Base-by-base conservation (phyloP, 1,140 invertebrate genomes). In the Solenopsis fugax region DNA sequence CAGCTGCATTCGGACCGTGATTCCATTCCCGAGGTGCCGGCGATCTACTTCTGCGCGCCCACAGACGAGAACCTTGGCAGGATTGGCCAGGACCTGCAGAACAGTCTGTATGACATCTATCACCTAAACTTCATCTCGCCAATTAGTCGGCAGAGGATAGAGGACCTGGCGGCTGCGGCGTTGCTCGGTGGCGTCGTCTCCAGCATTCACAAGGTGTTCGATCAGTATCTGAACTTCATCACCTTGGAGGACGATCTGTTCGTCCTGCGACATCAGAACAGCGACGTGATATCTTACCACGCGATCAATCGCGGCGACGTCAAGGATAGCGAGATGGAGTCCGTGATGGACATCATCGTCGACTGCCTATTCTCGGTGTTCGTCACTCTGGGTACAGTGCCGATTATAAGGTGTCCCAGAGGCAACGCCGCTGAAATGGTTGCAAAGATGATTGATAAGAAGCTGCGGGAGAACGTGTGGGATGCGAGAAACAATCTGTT, bases 181-280 rank as follows among this genome's bases (percentile, higher is more conserved):
- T 96, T 99, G 34, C 97, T 98, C 90, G 97, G 98, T 3, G 98
- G 98, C 92, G 97, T 97, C 92, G 98, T 99, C 29, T 96, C 97
- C 50, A 97, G 98, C 94, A 98, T 99, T 76, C 98, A 98, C 76
- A 99, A 99, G 96, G 98, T 99, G 54, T 99, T 97, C 95, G 99
- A 99, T 95, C 99, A 99, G 95, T 99, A 99, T 96, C 96, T 99
- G 50, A 99, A 99, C 96, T 99, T 99, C 94, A 99, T 99, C 91
- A 98, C 98, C 48, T 95, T 99, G 77, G 99, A 99, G 96, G 99
- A 99, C 95, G 99, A 99, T 94, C 96, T 99, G 95, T 99, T 99
- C 95, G 97, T 98, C 86, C 96, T 99, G 80, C 97, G 97, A 93
- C 98, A 99, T 95, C 98, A 99, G 95, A 98, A 98, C 92, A 98